A percentile compares a stretch with the other conserved stretches of the same genome.
Evolutionary conservation across 2,113 vertebrate species (phyloP).

Genomic region (Corydoras sp.): DNA sequence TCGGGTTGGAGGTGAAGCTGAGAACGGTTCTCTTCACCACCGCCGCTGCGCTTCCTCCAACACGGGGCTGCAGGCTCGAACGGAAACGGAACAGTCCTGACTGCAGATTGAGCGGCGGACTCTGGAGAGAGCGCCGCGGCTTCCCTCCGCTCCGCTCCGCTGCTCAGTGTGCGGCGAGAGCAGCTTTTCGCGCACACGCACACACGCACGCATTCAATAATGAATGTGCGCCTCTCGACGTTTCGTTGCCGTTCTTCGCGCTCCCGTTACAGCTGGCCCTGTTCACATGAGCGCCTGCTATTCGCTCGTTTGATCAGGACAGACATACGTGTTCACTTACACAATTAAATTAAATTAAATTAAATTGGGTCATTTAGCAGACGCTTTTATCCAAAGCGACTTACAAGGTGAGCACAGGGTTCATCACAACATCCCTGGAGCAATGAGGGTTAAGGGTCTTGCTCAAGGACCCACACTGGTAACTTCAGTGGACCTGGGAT

Average conservation of each 20-base stretch:
- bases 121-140: neutral
- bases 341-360: too few species aligned
- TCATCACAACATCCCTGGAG: too few species aligned
- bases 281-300: conserved; percentile 46
- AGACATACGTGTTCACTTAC: too few species aligned
- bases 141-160: conserved; percentile 36
- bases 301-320: conserved; percentile 37
- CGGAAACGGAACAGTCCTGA: neutral
- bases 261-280: conserved; percentile 61
- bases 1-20: neutral
- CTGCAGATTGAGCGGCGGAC: neutral
- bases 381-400: too few species aligned
- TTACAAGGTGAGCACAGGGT: too few species aligned
- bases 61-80: neutral
- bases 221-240: conserved; percentile 60
- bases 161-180: too few species aligned
- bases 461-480: too few species aligned
- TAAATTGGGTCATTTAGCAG: too few species aligned
- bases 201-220: conserved; percentile 57
- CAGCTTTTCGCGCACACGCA: too few species aligned
- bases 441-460: too few species aligned
- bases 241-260: conserved; percentile 64
- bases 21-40: neutral
- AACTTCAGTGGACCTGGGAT: too few species aligned
- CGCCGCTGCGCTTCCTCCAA: neutral